Base-by-base conservation (phyloP, 2,888 invertebrate genomes). In the Pecten maximus region DNA sequence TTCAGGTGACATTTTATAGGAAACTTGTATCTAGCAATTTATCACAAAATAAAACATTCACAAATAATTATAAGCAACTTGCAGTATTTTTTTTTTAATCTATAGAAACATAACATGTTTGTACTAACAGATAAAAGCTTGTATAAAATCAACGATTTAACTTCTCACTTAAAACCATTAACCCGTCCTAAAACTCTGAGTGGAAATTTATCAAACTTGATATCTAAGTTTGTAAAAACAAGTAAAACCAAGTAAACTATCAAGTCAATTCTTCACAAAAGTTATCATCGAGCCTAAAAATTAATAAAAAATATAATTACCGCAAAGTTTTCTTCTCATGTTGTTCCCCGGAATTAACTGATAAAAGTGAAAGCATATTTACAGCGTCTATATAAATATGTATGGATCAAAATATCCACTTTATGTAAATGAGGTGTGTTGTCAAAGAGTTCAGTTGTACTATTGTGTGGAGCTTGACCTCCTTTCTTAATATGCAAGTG, bases 401-500 rank as follows among this genome's bases (percentile, higher is more conserved):
- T 74, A 74, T 74, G 60, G 60, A 23, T 3, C n/a, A 35, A 74
- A 74, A 28, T 35, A 74, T 74, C 74, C 74, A 35, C 28, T 28
- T 74, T 74, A 74, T 74, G 74, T 35, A 74, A 74, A 74, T 74
- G 15, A 74, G 74, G 28, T 35, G 35, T 35, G 35, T 74, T 35
- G 74, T 74, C 74, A 74, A 28, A 6, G n/a, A 23, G 28, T 74
- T 74, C 74, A 28, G 74, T 35, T 74, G 74, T 74, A 74, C 74
- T 74, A 74, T 74, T 74, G 74, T 74, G 74, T 74, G 74, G 35
- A 74, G 28, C 0, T 35, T 74, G 74, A 74, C 74, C 74, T 74
- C 74, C 74, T 74, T 74, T 74, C 74, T 74, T 74, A 74, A 74
- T 74, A 74, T 74, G 74, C 74, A 74, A 74, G 74, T 74, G 74